Conservation (phyloP, 2,113 vertebrate genomes). For the Brachypodius melanocephalos region DNA sequence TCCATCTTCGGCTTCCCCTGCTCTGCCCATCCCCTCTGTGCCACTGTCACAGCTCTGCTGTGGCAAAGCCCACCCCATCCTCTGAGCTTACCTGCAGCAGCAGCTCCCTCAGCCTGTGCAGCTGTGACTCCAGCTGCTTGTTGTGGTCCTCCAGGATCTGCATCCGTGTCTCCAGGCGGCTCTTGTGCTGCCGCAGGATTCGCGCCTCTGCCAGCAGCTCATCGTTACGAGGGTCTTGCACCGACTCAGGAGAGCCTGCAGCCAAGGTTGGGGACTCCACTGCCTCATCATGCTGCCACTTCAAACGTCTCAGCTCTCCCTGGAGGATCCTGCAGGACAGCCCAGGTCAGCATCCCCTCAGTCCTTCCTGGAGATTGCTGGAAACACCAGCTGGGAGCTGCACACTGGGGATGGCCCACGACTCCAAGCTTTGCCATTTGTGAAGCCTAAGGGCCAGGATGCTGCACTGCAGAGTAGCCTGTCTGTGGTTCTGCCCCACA, state of each 20-base stretch:
- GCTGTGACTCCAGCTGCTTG: constrained; percentile 95
- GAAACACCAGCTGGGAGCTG: accelerated
- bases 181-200: constrained; percentile 95
- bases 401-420: not conserved
- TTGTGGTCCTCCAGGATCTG: constrained; percentile 99
- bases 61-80: not conserved
- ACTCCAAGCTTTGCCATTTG: not conserved
- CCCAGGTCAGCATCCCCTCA: not conserved
- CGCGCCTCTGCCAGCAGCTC: constrained; percentile 94
- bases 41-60: not conserved
- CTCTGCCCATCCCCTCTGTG: not conserved
- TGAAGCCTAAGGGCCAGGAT: not conserved
- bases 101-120: constrained; percentile 89
- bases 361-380: not conserved
- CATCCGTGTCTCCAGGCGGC: constrained; percentile 96
- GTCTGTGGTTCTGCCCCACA: not conserved
- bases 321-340: constrained; percentile 86
- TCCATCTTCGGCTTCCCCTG: not conserved
- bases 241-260: constrained; percentile 74
- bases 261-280: constrained; percentile 81
- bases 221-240: constrained; percentile 77
- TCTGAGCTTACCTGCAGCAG: constrained; percentile 83
- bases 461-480: not conserved
- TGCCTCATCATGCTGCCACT: constrained; percentile 95
- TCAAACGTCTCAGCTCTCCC: constrained; percentile 90